These are phyloP conservation scores for Pelecanoides urinatrix DNA, from an alignment of 2,113 vertebrate genomes.

Conservation along the genomic window DNA sequence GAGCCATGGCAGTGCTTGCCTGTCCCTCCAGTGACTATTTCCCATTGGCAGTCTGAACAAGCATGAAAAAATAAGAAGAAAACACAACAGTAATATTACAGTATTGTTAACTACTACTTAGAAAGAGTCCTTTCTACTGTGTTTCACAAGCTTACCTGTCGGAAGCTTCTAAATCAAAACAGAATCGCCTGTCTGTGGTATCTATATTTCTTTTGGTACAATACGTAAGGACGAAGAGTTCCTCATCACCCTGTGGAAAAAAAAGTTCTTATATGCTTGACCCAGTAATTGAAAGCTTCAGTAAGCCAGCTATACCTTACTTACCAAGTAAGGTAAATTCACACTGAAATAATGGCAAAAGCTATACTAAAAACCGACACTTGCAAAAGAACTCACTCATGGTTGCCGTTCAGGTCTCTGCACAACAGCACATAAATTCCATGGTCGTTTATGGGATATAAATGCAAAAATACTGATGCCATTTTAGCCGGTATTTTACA, in stretches of 20 bases:
- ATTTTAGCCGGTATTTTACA: not conserved
- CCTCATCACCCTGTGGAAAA: slow-evolving; percentile 86
- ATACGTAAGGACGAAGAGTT: slow-evolving; percentile 85
- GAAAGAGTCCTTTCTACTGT: not conserved
- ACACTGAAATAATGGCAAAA: not conserved
- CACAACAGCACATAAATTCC: not conserved
- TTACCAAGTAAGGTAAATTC: not conserved
- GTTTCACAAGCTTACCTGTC: slow-evolving; percentile 81
- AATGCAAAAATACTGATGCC: not conserved
- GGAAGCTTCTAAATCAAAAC: slow-evolving; percentile 91
- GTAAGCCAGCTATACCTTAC: not conserved
- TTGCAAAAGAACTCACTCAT: not conserved
- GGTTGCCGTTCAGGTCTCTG: not conserved
- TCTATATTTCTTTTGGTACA: slow-evolving; percentile 89
- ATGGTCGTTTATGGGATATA: not conserved
- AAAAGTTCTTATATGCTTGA: not conserved
- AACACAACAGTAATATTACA: not conserved
- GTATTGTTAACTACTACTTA: not conserved
- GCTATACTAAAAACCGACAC: not conserved
- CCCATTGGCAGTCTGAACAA: not conserved
- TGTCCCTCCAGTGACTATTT: not conserved
- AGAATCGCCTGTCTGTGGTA: slow-evolving; percentile 90
- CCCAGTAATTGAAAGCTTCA: not conserved
- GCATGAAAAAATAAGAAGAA: not conserved
- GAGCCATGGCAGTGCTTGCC: not conserved